Conservation (phyloP, 2,888 invertebrate species). For the Schrankia costaestrigalis region DNA sequence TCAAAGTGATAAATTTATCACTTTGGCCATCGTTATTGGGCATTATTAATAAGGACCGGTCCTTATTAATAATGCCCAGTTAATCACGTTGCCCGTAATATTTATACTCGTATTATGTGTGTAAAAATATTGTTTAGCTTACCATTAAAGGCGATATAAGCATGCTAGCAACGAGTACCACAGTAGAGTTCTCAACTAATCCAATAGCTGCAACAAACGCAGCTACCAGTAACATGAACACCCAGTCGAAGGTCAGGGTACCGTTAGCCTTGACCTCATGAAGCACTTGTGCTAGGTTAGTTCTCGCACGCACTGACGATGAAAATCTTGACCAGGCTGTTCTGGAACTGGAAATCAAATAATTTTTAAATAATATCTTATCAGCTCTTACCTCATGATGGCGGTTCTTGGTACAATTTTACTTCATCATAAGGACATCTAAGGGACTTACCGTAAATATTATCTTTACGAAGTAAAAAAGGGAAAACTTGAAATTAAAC, state of each 20-base stretch:
- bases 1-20: too few species aligned
- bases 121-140: constrained; percentile 17
- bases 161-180: constrained; percentile 89
- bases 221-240: constrained; percentile 85
- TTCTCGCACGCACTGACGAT: constrained; percentile 82
- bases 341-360: constrained; percentile 25
- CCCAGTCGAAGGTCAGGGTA: constrained; percentile 87
- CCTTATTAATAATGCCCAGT: not conserved
- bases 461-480: too few species aligned
- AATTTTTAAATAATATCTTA: not conserved
- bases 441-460: too few species aligned
- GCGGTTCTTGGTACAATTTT: too few species aligned
- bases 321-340: constrained; percentile 83
- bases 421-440: too few species aligned
- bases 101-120: not conserved
- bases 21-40: too few species aligned
- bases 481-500: too few species aligned
- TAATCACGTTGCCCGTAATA: not conserved
- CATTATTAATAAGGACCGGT: too few species aligned
- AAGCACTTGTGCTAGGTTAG: constrained; percentile 87
- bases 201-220: constrained; percentile 88
- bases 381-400: not conserved
- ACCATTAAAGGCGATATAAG: constrained; percentile 90
- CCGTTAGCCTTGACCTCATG: constrained; percentile 85
- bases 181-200: constrained; percentile 86